Evolutionary conservation across 2,888 invertebrate species (phyloP).

Genomic region (Stenurella melanura): DNA sequence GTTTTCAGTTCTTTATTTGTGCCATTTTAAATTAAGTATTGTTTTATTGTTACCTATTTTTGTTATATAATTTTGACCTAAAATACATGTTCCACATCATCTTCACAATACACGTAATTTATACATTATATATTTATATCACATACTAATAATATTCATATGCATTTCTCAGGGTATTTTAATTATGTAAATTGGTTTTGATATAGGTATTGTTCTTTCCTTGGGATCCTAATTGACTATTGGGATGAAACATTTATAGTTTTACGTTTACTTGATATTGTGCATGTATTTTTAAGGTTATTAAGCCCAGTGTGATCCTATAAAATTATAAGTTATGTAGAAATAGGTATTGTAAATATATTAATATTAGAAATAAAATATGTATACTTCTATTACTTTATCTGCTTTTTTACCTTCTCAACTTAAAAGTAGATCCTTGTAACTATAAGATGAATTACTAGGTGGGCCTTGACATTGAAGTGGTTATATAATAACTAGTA

Average conservation of each 20-base stretch:
- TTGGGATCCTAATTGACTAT: constrained; percentile 32
- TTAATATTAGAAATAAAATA: constrained; percentile 69
- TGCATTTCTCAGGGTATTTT: constrained; percentile 54
- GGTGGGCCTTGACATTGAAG: background rate
- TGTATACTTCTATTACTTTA: constrained; percentile 68
- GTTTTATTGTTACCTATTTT: constrained; percentile 64
- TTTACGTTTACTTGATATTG: constrained; percentile 59
- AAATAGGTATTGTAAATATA: constrained; percentile 67
- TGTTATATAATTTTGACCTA: constrained; percentile 60
- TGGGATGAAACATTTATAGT: constrained; percentile 39
- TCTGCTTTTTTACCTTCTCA: constrained; percentile 28
- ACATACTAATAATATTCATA: constrained; percentile 40
- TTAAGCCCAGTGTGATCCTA: constrained; percentile 71
- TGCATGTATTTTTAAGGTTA: constrained; percentile 71
- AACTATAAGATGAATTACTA: background rate
- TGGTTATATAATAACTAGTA: background rate
- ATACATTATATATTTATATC: constrained; percentile 29
- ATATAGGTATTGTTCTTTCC: constrained; percentile 33
- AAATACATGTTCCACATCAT: constrained; percentile 61
- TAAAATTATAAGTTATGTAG: constrained; percentile 66
- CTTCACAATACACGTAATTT: constrained; percentile 27
- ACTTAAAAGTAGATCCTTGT: background rate
- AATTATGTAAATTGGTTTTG: constrained; percentile 38
- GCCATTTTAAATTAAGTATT: constrained; percentile 64
- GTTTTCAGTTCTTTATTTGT: constrained; percentile 56